A percentile compares a stretch with the other conserved stretches of the same genome.
phyloP scores from a whole-genome alignment of 2,888 invertebrate genomes.

The Tortricodes alternella region DNA sequence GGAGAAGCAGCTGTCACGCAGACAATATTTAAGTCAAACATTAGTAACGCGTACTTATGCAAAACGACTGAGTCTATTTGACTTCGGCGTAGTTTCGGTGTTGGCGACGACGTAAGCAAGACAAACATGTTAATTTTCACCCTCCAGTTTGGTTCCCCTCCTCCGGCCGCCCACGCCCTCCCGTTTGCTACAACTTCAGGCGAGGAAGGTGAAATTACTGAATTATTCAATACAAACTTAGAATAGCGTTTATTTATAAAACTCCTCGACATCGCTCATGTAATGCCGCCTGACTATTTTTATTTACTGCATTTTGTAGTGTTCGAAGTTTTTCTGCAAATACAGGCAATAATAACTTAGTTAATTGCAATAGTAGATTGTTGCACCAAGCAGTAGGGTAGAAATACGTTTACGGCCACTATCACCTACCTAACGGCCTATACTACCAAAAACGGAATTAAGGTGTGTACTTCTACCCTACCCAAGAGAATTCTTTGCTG shows the following conservation, averaged over 20 bases:
- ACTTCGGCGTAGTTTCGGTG: constrained; percentile 78
- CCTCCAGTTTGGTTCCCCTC: constrained; percentile 41
- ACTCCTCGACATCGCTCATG: constrained; percentile 45
- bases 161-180: constrained; percentile 33
- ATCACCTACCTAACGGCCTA: too few relatives aligned
- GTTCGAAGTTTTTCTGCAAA: too few relatives aligned
- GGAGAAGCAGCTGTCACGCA: constrained; percentile 41
- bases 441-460: too few relatives aligned
- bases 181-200: constrained; percentile 47
- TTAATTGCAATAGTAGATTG: too few relatives aligned
- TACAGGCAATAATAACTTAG: too few relatives aligned
- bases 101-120: constrained; percentile 78
- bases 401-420: too few relatives aligned
- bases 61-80: constrained; percentile 80
- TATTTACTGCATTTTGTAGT: too few relatives aligned
- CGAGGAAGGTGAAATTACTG: constrained; percentile 45
- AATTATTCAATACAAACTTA: constrained; percentile 67
- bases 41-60: constrained; percentile 71
- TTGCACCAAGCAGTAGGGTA: too few relatives aligned
- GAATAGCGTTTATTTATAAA: constrained; percentile 67
- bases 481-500: too few relatives aligned
- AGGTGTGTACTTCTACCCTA: too few relatives aligned
- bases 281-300: not conserved
- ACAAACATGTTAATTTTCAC: constrained; percentile 81
- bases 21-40: constrained; percentile 69